A percentile compares a stretch with the other conserved stretches of the same genome.
Conservation (phyloP, 2,888 invertebrate species). For the Catocala sponsa region DNA sequence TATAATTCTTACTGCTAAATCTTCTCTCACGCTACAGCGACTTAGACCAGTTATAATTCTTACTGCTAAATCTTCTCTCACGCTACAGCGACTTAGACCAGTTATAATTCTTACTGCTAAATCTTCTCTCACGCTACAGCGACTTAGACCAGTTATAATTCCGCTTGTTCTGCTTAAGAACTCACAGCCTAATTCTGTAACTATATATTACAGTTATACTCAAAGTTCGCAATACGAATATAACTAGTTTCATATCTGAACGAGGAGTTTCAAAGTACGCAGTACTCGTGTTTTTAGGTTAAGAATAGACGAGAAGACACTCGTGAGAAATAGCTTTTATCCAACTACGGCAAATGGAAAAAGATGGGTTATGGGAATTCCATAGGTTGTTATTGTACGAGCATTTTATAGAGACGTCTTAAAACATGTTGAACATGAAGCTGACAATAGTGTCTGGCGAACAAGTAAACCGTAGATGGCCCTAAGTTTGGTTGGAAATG, state of each 20-base stretch:
- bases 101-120: too few relatives aligned
- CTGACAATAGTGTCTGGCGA: too few relatives aligned
- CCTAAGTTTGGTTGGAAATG: too few relatives aligned
- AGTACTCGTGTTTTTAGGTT: slow-evolving; percentile 14
- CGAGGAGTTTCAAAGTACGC: slow-evolving; percentile 27
- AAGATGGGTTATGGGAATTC: neutral
- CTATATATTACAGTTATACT: slow-evolving; percentile 42
- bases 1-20: neutral
- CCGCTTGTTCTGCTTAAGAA: slow-evolving; percentile 17
- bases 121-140: too few relatives aligned
- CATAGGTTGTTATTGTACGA: neutral
- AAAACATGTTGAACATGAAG: too few relatives aligned
- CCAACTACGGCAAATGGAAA: neutral
- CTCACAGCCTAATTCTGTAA: slow-evolving; percentile 20
- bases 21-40: too few relatives aligned
- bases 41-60: neutral
- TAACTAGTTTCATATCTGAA: slow-evolving; percentile 51
- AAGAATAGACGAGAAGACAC: slow-evolving; percentile 10
- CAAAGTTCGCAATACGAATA: slow-evolving; percentile 45
- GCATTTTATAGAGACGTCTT: too few relatives aligned
- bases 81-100: too few relatives aligned
- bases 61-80: too few relatives aligned
- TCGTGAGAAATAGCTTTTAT: slow-evolving; percentile 9
- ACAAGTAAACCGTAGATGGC: too few relatives aligned
- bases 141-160: too few relatives aligned